phyloP scores from a whole-genome alignment of 2,797 vertebrate genomes.

The Sebastes itinus region DNA sequence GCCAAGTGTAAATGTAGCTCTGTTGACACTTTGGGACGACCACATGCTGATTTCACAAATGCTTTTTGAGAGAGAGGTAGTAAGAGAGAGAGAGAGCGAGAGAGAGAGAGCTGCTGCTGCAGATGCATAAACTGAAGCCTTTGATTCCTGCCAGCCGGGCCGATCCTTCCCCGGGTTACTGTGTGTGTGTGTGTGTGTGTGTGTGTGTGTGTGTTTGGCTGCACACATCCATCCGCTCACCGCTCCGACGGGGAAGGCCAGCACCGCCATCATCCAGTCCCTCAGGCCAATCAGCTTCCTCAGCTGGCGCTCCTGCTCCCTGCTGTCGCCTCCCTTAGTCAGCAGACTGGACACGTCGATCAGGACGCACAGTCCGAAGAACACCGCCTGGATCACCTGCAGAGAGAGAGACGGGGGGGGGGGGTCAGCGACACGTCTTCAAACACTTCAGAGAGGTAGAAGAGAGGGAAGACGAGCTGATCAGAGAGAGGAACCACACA shows the following conservation, averaged over 20 bases:
- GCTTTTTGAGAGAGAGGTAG: no score
- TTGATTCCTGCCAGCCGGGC: constrained; percentile 21
- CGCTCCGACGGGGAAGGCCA: constrained; percentile 95
- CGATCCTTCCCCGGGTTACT: not conserved
- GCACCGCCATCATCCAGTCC: constrained; percentile 95
- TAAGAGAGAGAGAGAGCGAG: no score
- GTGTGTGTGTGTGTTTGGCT: not conserved
- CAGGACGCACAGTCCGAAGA: constrained; percentile 95
- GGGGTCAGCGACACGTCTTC: not conserved
- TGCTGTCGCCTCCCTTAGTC: constrained; percentile 90
- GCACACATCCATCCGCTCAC: constrained; percentile 78
- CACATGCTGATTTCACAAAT: no score
- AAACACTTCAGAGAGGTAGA: not conserved
- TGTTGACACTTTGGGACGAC: not conserved
- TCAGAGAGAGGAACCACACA: not conserved
- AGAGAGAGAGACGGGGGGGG: not conserved
- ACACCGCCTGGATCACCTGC: constrained; percentile 96
- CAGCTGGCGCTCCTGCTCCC: constrained; percentile 94
- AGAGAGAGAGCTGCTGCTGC: not conserved
- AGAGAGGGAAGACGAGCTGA: not conserved
- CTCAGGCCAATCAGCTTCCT: constrained; percentile 93
- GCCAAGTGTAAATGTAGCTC: not conserved
- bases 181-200: not conserved
- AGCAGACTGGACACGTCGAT: constrained; percentile 95
- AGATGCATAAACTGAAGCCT: not conserved